Base-by-base conservation (phyloP, 2,113 vertebrate genomes). In the Sialia sialis region DNA sequence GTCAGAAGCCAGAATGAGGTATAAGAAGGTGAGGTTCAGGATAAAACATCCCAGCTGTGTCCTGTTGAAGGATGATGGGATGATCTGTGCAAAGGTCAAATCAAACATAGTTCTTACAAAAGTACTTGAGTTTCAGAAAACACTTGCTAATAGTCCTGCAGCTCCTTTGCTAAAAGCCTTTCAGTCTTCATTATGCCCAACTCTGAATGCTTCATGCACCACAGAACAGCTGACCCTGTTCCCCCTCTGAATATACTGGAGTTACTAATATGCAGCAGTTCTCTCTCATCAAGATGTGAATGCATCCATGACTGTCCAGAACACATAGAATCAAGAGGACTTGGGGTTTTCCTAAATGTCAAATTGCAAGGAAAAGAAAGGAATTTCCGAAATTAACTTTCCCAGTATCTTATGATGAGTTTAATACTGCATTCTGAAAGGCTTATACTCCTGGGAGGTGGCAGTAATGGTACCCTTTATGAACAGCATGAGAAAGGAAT, bases 401-500 rank as follows among this genome's bases (percentile, higher is more conserved):
- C 96, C 93, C 46, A 97, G 73, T 89, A 97, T 96, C 84, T 97
- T 93, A 79, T 4, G 30, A 63, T 98, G 97, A 80, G 96, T 96
- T 29, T 95, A 97, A 94, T 89, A 97, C 4, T 73, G 60, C 27
- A 95, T 97, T 89, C 95, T 96, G 79, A 94, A 97, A 68, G 97
- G 97, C 39, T 96, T 96, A 46, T 97, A 97, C 64, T 98, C 96
- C 87, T 83, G 38, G 90, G 84, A 90, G 95, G 96, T 17, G 94
- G 88, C 66, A 92, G 89, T 81, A 95, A 87, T 81, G 96, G 96
- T 29, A 96, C 56, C 70, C 96, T 75, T 96, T 97, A 95, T 75
- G 95, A 97, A 94, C 38, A 54, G 96, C 93, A 87, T 97, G 98
- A 79, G 96, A 95, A 97, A 97, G 34, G 69, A 91, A 32, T 86